phyloP scores from a whole-genome alignment of 2,113 vertebrate species.

The Zootoca vivipara region DNA sequence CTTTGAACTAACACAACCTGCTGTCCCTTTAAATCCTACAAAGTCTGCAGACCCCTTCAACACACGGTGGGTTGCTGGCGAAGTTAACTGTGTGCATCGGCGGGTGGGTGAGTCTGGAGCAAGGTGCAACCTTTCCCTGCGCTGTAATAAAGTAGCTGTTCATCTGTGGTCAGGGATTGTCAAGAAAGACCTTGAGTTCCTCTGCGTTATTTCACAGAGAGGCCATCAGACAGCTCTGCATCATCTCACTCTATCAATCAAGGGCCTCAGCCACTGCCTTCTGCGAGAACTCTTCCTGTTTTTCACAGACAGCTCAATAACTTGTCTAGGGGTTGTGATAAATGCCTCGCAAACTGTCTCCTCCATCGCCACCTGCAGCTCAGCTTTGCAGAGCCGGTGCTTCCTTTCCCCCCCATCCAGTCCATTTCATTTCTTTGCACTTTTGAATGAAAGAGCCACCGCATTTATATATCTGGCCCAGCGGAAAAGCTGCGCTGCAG shows the following conservation, averaged over 20 bases:
- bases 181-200: slow-evolving; percentile 80
- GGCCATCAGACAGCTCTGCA: slow-evolving; percentile 78
- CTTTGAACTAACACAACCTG: slow-evolving; percentile 37
- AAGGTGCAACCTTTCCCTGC: slow-evolving; percentile 71
- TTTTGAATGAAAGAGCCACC: slow-evolving; percentile 50
- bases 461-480: slow-evolving; percentile 43
- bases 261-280: slow-evolving; percentile 71
- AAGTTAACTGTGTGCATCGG: slow-evolving; percentile 67
- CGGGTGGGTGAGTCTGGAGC: slow-evolving; percentile 68
- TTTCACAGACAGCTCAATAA: slow-evolving; percentile 85
- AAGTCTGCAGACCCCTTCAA: slow-evolving; percentile 62
- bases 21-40: slow-evolving; percentile 26
- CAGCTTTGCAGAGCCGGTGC: slow-evolving; percentile 63
- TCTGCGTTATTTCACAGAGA: slow-evolving; percentile 79
- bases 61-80: slow-evolving; percentile 54
- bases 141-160: slow-evolving; percentile 81
- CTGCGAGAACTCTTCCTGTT: slow-evolving; percentile 83
- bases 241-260: slow-evolving; percentile 84
- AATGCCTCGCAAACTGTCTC: slow-evolving; percentile 79
- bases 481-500: slow-evolving; percentile 33
- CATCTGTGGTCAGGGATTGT: slow-evolving; percentile 80
- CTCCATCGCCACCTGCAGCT: slow-evolving; percentile 75
- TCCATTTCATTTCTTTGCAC: slow-evolving; percentile 66
- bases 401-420: slow-evolving; percentile 61
- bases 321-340: slow-evolving; percentile 81